Base-by-base conservation (phyloP, 1,140 invertebrate species). In the Batillaria attramentaria region DNA sequence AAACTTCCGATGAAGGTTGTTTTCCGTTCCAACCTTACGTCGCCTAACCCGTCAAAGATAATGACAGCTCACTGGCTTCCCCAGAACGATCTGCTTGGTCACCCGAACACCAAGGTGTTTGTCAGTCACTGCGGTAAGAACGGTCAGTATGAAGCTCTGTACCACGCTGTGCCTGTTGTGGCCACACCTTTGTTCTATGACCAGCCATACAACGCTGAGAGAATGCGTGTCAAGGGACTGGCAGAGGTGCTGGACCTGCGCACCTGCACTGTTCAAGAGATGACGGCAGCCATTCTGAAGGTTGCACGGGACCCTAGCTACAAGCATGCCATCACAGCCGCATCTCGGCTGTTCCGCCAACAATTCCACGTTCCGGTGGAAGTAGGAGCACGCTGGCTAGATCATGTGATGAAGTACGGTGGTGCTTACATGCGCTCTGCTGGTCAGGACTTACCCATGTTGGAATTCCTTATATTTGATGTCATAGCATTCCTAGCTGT, bases 41-140 rank as follows among this genome's bases (percentile, higher is more conserved):
- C 74, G 10, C 75, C 35, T 28, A 37, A 94, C 92, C 46, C 86
- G 2, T 86, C 92, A 1, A 96, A 96, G 88, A 94, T 96, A 0
- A 93, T 93, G 86, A 91, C 95, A 0, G 93, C 93, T 1, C 93
- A 93, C 62, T 96, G 95, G 95, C 90, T 95, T 82, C 95, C 95
- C 0, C 95, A 96, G 87, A 95, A 96, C 86, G 95, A 96, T 87
- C 92, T 96, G 41, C 91, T 96, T 46, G 95, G 93, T 93, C 85
- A 88, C 76, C 79, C 82, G 10, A 85, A 87, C 28, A 84, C 83
- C n/a, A 79, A 93, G 46, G 93, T 92, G 0, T 96, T 95, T 79
- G 92, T 95, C 78, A 94, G 94, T 0, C 95, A 96, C 83, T 94
- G 93, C 33, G 95, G 95, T 0, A 92, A 95, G 43, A 92, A 95